These are phyloP conservation scores for Channa striata DNA, from an alignment of 2,797 vertebrate genomes.

Conservation along the genomic window DNA sequence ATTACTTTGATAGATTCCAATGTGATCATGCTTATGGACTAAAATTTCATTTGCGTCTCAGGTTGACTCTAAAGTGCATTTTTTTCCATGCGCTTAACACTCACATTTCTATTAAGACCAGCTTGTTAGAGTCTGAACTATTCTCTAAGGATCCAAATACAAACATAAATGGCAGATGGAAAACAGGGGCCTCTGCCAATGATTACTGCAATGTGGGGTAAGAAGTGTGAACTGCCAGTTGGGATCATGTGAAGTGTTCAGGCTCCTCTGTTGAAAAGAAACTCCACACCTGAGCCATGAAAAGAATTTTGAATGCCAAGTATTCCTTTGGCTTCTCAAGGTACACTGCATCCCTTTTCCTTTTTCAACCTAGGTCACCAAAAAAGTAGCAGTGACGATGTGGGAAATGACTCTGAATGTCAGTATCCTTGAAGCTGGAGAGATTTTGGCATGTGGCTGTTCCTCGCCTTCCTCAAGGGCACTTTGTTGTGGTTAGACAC, in stretches of 20 bases:
- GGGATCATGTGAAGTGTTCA: not conserved
- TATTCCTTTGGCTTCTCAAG: not conserved
- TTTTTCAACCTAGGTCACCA: not conserved
- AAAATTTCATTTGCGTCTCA: too few relatives aligned
- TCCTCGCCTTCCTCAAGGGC: constrained; percentile 47
- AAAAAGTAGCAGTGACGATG: not conserved
- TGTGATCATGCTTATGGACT: too few relatives aligned
- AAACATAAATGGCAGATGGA: not conserved
- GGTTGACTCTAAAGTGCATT: too few relatives aligned
- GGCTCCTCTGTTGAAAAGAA: not conserved
- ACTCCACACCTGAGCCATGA: not conserved
- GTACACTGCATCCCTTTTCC: not conserved
- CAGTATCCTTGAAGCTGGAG: not conserved
- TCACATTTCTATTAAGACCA: too few relatives aligned
- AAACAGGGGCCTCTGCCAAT: not conserved
- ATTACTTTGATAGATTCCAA: too few relatives aligned
- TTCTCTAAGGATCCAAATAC: too few relatives aligned
- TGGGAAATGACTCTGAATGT: constrained; percentile 9
- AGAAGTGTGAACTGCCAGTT: not conserved
- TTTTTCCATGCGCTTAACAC: too few relatives aligned
- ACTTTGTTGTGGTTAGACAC: constrained; percentile 23
- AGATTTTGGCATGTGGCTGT: constrained; percentile 22
- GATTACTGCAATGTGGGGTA: not conserved
- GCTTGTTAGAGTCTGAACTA: too few relatives aligned
- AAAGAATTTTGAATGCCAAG: not conserved